phyloP scores from a whole-genome alignment of 2,113 vertebrate species.

The Gymnobelideus leadbeateri region DNA sequence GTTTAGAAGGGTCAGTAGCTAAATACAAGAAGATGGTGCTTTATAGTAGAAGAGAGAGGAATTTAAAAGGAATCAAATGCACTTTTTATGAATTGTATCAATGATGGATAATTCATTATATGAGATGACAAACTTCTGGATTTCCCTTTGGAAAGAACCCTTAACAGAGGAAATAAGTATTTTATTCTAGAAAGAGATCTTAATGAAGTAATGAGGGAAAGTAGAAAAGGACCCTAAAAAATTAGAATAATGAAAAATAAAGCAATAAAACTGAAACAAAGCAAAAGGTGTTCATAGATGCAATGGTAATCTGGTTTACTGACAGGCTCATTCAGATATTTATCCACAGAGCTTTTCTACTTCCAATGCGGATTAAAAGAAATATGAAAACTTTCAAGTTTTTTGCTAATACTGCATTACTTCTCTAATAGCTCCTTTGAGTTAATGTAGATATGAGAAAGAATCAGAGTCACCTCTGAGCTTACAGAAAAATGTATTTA shows the following conservation, averaged over 20 bases:
- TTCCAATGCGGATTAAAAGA: too few relatives aligned
- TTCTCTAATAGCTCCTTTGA: conserved; percentile 36
- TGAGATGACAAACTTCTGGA: too few relatives aligned
- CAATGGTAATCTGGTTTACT: not conserved
- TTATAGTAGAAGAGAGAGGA: not conserved
- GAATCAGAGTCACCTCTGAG: not conserved
- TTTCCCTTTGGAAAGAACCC: too few relatives aligned
- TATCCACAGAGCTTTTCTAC: too few relatives aligned
- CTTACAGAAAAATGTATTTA: not conserved
- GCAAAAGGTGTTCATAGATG: not conserved
- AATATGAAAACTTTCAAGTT: too few relatives aligned
- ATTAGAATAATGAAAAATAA: not conserved
- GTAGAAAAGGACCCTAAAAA: not conserved
- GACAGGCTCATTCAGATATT: too few relatives aligned
- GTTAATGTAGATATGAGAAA: conserved; percentile 2
- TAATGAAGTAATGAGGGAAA: not conserved
- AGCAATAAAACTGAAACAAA: not conserved
- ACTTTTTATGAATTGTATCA: too few relatives aligned
- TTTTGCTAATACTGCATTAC: not conserved
- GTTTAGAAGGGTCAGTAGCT: not conserved
- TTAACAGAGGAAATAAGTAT: too few relatives aligned
- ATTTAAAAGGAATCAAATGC: not conserved
- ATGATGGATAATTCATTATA: too few relatives aligned
- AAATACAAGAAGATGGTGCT: not conserved
- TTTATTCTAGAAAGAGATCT: not conserved